Base-by-base conservation (phyloP, 2,888 invertebrate genomes). In the Polyploca ridens region DNA sequence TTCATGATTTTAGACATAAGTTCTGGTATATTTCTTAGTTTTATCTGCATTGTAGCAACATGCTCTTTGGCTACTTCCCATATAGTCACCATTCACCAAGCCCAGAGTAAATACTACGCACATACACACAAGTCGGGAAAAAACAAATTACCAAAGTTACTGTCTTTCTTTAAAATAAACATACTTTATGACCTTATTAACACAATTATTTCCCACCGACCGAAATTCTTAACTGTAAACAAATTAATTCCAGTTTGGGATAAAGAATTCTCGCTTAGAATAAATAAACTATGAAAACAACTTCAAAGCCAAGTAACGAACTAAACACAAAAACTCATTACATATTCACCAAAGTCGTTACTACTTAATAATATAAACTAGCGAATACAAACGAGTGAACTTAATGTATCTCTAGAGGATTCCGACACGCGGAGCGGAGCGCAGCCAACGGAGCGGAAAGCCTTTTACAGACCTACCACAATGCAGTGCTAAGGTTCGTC, bases 401-500 rank as follows among this genome's bases (percentile, higher is more conserved):
- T 46, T n/a, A 46, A 19, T 54, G 19, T 19, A 19, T 54, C 54
- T 54, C 54, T 54, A n/a, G 54, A 54, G 54, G 54, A 54, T 54
- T 16, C 54, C 54, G 16, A n/a, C 49, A 16, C 49, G 19, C 54
- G 49, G n/a, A 5, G 16, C 27, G 27, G 27, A 27, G 16, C 49
- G 46, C n/a, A n/a, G 46, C 19, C 54, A n/a, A 19, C 19, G 54
- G 19, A 54, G 54, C 19, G 54, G 19, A 54, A 19, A 16, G 54
- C 54, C 16, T 19, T 19, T 19, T 54, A 54, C 54, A 54, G 54
- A 54, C 54, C 54, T 54, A 54, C 54, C 54, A 54, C 54, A 54
- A 54, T 54, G 19, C 16, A 54, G 46, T n/a, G 46, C 46, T 49
- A 16, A 49, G 49, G 19, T 54, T 54, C 54, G 54, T 19, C 54